Base-by-base conservation (phyloP, 53 echinoderm and acorn worm genomes). In the Luidia sarsii region DNA sequence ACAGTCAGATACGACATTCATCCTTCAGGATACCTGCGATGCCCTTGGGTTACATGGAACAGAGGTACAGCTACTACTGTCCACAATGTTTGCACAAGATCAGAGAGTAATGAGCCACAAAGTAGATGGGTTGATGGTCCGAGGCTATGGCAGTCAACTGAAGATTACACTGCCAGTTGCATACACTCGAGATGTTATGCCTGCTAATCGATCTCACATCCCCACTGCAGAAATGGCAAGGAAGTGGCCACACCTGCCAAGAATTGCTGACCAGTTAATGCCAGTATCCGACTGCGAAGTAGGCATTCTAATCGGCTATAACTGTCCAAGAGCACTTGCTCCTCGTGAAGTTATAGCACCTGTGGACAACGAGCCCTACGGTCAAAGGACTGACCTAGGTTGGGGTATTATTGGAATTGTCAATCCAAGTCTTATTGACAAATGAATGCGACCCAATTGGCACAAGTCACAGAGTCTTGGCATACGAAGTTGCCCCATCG, bases 371-470 rank as follows among this genome's bases (percentile, higher is more conserved):
- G 54, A 41, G 49, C 87, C 87, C 3, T 87, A 69, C 63, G 87
- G 59, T 1, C 60, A 68, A 21, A 31, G 27, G 19, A 80, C 87
- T 5, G 87, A 87, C 27, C 65, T 85, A 0, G 88, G 88, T 15
- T 88, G 88, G 88, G 75, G 88, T 16, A 82, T 88, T 6, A 79
- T 88, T 2, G 88, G 88, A 39, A 28, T 79, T 8, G 65, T 70
- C 2, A 51, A 80, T 22, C 51, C 43, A 8, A 33, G 9, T 22
- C 28, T 10, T 10, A 18, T 13, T 30, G 11, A 45, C 1, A 10
- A 48, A 67, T 30, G 27, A 23, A 8, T 11, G 37, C 30, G 83
- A 82, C 39, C 20, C 13, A 13, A 54, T 82, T 24, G 70, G 83
- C 18, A 57, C 70, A 24, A 82, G 83, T 39, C 83, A 82, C 70